phyloP scores from a whole-genome alignment of 2,113 vertebrate species.

The Xiphophorus couchianus region DNA sequence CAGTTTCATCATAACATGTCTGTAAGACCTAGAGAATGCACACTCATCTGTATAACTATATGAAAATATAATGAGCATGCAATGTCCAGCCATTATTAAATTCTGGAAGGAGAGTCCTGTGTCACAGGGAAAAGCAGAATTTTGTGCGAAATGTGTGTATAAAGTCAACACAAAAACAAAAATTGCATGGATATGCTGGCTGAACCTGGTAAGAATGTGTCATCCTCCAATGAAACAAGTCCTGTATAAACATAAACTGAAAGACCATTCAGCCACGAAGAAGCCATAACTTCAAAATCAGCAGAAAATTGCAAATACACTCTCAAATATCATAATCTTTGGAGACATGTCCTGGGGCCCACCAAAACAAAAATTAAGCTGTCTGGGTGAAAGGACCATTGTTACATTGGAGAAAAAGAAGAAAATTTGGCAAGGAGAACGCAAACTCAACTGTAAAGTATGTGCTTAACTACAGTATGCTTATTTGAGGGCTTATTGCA shows the following conservation, averaged over 20 bases:
- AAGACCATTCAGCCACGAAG: neutral
- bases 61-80: too few species aligned
- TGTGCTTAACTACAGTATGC: neutral
- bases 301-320: neutral
- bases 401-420: neutral
- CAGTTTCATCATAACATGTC: too few species aligned
- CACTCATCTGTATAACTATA: too few species aligned
- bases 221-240: neutral
- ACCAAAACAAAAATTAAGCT: neutral
- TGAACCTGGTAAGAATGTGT: neutral
- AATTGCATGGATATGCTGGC: too few species aligned
- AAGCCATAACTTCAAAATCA: neutral
- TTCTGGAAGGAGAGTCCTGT: too few species aligned
- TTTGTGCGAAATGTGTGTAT: too few species aligned
- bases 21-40: too few species aligned
- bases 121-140: too few species aligned
- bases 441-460: neutral
- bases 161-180: too few species aligned
- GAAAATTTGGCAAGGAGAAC: neutral
- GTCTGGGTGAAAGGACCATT: neutral
- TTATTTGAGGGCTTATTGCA: neutral
- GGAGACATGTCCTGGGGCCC: neutral
- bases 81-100: too few species aligned
- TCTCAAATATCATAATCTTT: neutral
- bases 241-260: neutral